These are phyloP conservation scores for Ichneumon xanthorius DNA, from an alignment of 2,888 invertebrate genomes.

Conservation along the genomic window DNA sequence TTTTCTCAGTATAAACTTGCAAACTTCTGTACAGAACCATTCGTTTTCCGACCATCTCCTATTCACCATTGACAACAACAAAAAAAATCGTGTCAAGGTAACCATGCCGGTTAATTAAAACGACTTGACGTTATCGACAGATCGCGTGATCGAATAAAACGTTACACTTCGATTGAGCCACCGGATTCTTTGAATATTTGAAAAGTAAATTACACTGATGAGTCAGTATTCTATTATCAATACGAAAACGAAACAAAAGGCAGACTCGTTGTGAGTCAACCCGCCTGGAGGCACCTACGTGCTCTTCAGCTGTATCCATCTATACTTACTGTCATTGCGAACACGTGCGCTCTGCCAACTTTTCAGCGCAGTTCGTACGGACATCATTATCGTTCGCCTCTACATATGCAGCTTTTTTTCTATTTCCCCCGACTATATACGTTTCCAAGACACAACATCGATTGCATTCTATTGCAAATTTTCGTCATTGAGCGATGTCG, in stretches of 20 bases:
- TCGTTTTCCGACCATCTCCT: not conserved
- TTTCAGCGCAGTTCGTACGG: not conserved
- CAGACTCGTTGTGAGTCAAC: slow-evolving; percentile 25
- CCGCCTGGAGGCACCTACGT: not conserved
- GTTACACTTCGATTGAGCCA: slow-evolving; percentile 3
- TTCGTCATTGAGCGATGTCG: not conserved
- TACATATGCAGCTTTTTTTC: not conserved
- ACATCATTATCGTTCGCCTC: not conserved
- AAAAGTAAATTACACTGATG: slow-evolving; percentile 6
- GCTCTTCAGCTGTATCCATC: slow-evolving; percentile 7
- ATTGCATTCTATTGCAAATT: slow-evolving; percentile 14
- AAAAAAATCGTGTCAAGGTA: not conserved
- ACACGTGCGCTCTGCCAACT: slow-evolving; percentile 9
- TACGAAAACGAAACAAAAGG: not conserved
- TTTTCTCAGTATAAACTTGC: too few species aligned
- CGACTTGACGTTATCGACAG: not conserved
- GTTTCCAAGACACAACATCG: not conserved
- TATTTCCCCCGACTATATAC: not conserved
- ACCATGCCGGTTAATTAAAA: not conserved
- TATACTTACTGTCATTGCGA: slow-evolving; percentile 1
- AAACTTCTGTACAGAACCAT: not conserved
- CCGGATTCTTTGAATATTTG: not conserved
- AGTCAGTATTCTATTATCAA: not conserved
- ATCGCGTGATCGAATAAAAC: slow-evolving; percentile 16
- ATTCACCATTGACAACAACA: too few species aligned